Conservation (phyloP, 2,888 invertebrate species). For the Drosophila mimetica region DNA sequence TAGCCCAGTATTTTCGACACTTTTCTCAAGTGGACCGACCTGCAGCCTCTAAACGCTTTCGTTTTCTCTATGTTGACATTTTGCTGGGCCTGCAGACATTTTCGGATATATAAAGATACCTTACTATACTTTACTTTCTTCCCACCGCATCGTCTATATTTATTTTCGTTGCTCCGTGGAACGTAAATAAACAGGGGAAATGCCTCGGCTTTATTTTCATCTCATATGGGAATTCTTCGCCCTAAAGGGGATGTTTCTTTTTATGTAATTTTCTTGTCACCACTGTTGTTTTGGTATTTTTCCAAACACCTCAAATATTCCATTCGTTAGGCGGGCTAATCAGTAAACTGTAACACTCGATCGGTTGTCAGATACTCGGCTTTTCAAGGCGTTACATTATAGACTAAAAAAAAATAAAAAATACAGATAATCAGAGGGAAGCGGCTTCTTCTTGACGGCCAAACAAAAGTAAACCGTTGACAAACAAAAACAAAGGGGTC, state of each 20-base stretch:
- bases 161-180: slow-evolving; percentile 66
- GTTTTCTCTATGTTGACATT: slow-evolving; percentile 66
- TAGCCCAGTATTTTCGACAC: slow-evolving; percentile 15
- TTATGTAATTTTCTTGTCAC: slow-evolving; percentile 39
- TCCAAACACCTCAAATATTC: slow-evolving; percentile 40
- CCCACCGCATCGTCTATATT: slow-evolving; percentile 59
- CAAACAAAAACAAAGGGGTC: slow-evolving; percentile 27
- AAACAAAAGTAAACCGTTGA: slow-evolving; percentile 20
- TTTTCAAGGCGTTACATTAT: slow-evolving; percentile 22
- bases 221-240: not conserved
- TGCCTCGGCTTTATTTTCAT: slow-evolving; percentile 45
- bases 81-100: slow-evolving; percentile 58
- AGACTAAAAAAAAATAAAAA: too few species aligned
- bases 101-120: slow-evolving; percentile 43
- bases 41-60: slow-evolving; percentile 26
- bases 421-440: too few species aligned
- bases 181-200: slow-evolving; percentile 73
- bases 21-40: slow-evolving; percentile 23
- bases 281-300: slow-evolving; percentile 19
- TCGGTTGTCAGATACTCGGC: slow-evolving; percentile 28
- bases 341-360: slow-evolving; percentile 40
- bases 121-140: slow-evolving; percentile 18
- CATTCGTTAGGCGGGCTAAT: slow-evolving; percentile 30
- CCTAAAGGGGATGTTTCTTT: slow-evolving; percentile 7
- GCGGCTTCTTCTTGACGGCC: slow-evolving; percentile 13